Percentiles rank a stretch among this genome's conserved stretches.
phyloP scores from a whole-genome alignment of 1,140 invertebrate genomes.

The Marisa cornuarietis region DNA sequence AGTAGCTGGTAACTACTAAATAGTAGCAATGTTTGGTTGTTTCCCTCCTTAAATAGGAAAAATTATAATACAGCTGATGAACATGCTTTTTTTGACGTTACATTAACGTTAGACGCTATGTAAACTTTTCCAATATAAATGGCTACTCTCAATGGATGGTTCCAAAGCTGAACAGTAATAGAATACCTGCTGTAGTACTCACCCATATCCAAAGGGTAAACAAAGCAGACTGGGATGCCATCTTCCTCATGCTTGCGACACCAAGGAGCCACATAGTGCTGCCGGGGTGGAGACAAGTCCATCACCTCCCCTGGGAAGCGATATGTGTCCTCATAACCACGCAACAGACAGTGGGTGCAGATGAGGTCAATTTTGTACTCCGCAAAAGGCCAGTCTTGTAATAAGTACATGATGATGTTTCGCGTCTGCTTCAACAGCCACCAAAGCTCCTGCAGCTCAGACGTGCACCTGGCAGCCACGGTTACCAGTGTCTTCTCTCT shows the following conservation, averaged over 20 bases:
- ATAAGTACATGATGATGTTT: constrained; percentile 41
- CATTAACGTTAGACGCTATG: too few species aligned
- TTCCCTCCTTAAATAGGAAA: too few species aligned
- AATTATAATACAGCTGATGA: too few species aligned
- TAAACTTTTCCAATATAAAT: too few species aligned
- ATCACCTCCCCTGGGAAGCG: constrained; percentile 51
- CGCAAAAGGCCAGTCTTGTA: constrained; percentile 59
- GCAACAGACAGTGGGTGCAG: constrained; percentile 54
- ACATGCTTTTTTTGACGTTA: too few species aligned
- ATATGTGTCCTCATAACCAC: constrained; percentile 40
- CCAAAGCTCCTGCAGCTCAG: constrained; percentile 56
- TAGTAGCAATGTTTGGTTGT: too few species aligned
- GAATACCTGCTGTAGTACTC: too few species aligned
- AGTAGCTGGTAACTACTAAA: too few species aligned
- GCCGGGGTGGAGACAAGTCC: constrained; percentile 46
- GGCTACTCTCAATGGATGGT: too few species aligned
- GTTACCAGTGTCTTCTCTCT: constrained; percentile 35
- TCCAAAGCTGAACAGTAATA: too few species aligned
- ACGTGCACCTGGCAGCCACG: constrained; percentile 45
- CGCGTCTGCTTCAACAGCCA: constrained; percentile 44
- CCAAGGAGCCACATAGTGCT: constrained; percentile 37
- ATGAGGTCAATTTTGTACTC: constrained; percentile 44
- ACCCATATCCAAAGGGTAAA: constrained; percentile 57
- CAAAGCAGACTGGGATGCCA: constrained; percentile 50
- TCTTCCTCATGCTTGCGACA: constrained; percentile 44